Conservation (phyloP, 2,113 vertebrate genomes). For the Lanius ludovicianus region DNA sequence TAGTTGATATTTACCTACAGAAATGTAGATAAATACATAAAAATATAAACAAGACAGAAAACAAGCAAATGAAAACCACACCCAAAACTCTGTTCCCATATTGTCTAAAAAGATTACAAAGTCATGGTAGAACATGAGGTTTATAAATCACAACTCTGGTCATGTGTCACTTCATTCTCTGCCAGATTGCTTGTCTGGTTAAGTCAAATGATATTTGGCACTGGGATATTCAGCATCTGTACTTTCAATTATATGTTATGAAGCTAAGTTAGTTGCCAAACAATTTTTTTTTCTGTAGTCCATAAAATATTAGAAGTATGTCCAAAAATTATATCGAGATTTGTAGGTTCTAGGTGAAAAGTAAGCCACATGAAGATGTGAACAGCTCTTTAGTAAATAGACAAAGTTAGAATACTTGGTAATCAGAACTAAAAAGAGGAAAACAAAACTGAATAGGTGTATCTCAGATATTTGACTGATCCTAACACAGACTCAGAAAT, state of each 20-base stretch:
- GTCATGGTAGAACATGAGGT: rapidly evolving
- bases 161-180: not conserved
- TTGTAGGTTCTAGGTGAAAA: not conserved
- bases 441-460: not conserved
- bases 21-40: not conserved
- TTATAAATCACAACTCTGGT: not conserved
- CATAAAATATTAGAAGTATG: not conserved
- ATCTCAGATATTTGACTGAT: not conserved
- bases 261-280: not conserved
- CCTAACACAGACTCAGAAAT: not conserved
- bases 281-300: not conserved
- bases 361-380: not conserved
- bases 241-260: not conserved
- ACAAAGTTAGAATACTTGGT: not conserved
- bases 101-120: not conserved
- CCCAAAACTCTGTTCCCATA: not conserved
- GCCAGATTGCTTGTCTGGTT: not conserved
- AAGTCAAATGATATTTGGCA: not conserved
- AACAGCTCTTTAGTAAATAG: not conserved
- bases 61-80: rapidly evolving
- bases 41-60: no score
- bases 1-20: not conserved
- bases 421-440: not conserved
- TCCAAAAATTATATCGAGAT: not conserved
- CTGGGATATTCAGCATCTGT: not conserved